Conservation (phyloP, 2,113 vertebrate species). For the Dipodomys stephensi region DNA sequence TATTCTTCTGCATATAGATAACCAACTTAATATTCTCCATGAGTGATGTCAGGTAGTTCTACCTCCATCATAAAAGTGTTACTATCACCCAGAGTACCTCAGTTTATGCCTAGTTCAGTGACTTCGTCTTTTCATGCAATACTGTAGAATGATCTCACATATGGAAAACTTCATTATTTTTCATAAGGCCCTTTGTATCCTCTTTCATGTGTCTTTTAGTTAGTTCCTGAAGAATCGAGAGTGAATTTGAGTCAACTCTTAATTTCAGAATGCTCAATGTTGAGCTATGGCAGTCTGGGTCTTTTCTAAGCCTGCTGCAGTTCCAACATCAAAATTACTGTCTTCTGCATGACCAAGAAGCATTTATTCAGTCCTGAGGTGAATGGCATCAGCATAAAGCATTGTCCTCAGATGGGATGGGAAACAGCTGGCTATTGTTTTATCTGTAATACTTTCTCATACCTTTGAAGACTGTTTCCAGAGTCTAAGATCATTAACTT, state of each 20-base stretch:
- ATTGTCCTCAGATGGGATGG: neutral
- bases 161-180: neutral
- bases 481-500: slow-evolving; percentile 70
- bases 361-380: neutral
- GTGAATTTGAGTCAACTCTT: neutral
- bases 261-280: neutral
- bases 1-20: neutral
- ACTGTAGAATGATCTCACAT: neutral
- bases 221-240: neutral
- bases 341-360: neutral
- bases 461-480: slow-evolving; percentile 58
- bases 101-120: neutral
- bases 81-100: neutral
- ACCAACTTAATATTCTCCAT: neutral
- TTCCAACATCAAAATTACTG: neutral
- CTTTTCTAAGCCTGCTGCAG: neutral
- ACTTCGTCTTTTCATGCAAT: slow-evolving; percentile 6
- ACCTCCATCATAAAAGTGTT: neutral
- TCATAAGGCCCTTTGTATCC: neutral
- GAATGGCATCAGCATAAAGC: neutral
- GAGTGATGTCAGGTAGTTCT: neutral
- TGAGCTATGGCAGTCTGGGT: neutral
- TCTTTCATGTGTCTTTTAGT: neutral
- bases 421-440: slow-evolving; percentile 49
- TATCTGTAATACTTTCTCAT: slow-evolving; percentile 49